Base-by-base conservation (phyloP, 2,888 invertebrate genomes). In the Oegoconia quadripuncta region DNA sequence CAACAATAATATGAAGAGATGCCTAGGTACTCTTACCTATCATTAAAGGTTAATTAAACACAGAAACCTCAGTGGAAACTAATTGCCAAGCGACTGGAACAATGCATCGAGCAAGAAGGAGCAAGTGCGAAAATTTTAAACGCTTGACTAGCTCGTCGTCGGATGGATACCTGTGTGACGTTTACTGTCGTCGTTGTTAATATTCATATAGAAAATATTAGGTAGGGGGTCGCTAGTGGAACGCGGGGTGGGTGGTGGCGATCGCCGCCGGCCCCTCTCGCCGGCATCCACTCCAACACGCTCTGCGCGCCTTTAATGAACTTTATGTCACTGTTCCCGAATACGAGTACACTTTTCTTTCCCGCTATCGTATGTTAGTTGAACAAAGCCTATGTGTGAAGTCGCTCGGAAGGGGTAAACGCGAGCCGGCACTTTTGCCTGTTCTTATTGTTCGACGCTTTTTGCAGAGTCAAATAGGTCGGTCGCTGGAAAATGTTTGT, bases 291-390 rank as follows among this genome's bases (percentile, higher is more conserved):
- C 83, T 80, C 78, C 65, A 76, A 81, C 84, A 86, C 86, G 86
- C 80, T 72, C 74, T 67, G 74, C 72, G 65, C 73, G 76, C 79
- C 81, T 83, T 80, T 86, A 86, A 86, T 83, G 83, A 86, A 84
- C 84, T 84, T 83, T 86, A 77, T 78, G 81, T 81, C 80, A 77
- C 76, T 74, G 76, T 74, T 77, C 66, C 72, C 75, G 74, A 75
- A 79, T 75, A 82, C 72, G 78, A 81, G 86, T 74, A 81, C 82
- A 82, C 86, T 86, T 83, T 82, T 81, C 83, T 78, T 79, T 80
- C 77, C 66, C 64, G 65, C 72, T 74, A 81, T 78, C 74, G 75
- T 70, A 67, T 74, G 81, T 80, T 77, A 77, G 75, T 72, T 58
- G 74, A 78, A 81, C 82, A 82, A 81, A 78, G 77, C 74, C 67